Conservation (phyloP, 2,113 vertebrate genomes). For the Irena cyanogastra region DNA sequence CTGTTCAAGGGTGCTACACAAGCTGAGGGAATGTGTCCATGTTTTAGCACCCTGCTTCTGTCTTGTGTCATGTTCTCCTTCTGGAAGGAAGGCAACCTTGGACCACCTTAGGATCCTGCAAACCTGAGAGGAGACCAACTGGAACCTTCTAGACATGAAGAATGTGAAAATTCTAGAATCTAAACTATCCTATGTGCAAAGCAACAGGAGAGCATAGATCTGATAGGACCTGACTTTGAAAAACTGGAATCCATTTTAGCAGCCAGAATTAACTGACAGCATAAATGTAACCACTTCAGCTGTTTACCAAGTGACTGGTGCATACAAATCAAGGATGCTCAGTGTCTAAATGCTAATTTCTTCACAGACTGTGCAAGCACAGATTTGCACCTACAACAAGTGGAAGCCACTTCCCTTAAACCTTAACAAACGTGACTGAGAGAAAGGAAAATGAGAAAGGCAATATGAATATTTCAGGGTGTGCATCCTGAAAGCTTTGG, state of each 20-base stretch:
- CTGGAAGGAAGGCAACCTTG: neutral
- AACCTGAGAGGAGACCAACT: neutral
- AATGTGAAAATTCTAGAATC: neutral
- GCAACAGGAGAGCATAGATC: neutral
- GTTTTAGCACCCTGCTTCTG: neutral
- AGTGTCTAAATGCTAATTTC: constrained; percentile 38
- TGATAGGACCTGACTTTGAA: neutral
- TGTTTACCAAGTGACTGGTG: constrained; percentile 12
- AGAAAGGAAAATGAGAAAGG: neutral
- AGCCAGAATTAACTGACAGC: constrained; percentile 40
- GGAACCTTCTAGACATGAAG: neutral
- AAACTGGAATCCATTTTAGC: neutral
- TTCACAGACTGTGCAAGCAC: constrained; percentile 8
- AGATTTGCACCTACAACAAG: constrained; percentile 32
- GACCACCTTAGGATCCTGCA: neutral
- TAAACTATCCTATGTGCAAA: neutral
- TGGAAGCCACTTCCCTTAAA: constrained; percentile 22
- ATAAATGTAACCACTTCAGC: neutral
- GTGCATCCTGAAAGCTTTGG: neutral
- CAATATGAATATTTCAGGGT: constrained; percentile 21
- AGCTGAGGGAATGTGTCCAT: neutral
- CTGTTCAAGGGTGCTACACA: neutral
- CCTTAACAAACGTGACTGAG: neutral
- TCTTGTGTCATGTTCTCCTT: neutral
- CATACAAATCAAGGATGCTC: constrained; percentile 34